These are phyloP conservation scores for Nasonia vitripennis DNA, from an alignment of 1,140 invertebrate genomes.

Conservation along the genomic window DNA sequence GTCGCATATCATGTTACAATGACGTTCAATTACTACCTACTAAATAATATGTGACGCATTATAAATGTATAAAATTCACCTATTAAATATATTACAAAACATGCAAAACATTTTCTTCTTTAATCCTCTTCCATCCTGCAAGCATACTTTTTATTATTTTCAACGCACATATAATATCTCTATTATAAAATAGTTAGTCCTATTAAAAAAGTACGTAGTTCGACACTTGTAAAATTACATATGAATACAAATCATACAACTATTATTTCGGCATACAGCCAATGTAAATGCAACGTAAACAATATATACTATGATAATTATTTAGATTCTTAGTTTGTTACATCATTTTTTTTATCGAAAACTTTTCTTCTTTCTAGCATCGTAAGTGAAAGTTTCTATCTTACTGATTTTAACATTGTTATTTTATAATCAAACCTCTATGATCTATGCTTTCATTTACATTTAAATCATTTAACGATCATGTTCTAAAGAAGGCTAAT, in stretches of 20 bases:
- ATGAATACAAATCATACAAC: background rate
- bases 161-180: background rate
- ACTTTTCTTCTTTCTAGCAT: background rate
- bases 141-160: constrained; percentile 10
- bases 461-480: background rate
- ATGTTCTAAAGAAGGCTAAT: background rate
- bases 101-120: constrained; percentile 24
- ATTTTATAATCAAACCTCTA: background rate
- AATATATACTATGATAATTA: background rate
- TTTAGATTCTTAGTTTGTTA: background rate
- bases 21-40: constrained; percentile 61
- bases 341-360: too few relatives aligned
- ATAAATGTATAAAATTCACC: constrained; percentile 72
- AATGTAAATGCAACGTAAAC: background rate
- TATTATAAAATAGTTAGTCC: background rate
- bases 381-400: background rate
- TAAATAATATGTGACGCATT: constrained; percentile 60
- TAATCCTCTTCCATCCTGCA: constrained; percentile 27
- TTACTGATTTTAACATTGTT: too few relatives aligned
- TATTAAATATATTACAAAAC: constrained; percentile 69
- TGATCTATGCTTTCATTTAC: background rate
- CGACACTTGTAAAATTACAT: background rate
- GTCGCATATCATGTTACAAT: constrained; percentile 69
- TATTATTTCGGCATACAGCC: background rate
- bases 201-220: background rate